Evolutionary conservation across 1,140 invertebrate genomes (phyloP).

Genomic region (Hestina assimilis): DNA sequence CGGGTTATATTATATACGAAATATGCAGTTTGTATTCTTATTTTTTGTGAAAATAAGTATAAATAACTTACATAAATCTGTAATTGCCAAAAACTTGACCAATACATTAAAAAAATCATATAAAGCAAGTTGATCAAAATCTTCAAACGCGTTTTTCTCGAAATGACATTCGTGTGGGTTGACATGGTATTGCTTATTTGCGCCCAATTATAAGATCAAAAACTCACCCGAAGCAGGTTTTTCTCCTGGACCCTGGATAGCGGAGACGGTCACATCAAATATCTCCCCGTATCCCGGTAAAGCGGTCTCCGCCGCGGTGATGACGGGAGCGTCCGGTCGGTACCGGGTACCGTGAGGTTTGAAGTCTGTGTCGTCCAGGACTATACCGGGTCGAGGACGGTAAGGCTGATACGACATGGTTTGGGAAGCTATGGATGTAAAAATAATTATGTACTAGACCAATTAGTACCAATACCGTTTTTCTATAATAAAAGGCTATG

Average conservation of each 20-base stretch:
- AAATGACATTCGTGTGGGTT: no score
- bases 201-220: neutral
- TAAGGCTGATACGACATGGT: conserved; percentile 76
- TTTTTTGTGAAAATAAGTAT: no score
- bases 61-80: no score
- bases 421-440: conserved; percentile 47
- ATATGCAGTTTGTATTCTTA: no score
- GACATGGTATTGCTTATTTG: neutral
- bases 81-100: no score
- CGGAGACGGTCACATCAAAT: conserved; percentile 92
- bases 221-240: conserved; percentile 49
- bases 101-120: no score
- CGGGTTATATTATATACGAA: no score
- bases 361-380: conserved; percentile 89
- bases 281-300: conserved; percentile 84
- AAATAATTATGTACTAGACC: no score
- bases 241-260: conserved; percentile 88
- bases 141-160: no score
- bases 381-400: conserved; percentile 87
- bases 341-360: conserved; percentile 79
- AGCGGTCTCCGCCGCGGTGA: conserved; percentile 57
- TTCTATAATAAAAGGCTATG: no score
- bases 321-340: conserved; percentile 50
- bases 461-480: no score
- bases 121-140: no score